These are phyloP conservation scores for Colistium nudipinnis DNA, from an alignment of 2,113 vertebrate genomes.

Conservation along the genomic window DNA sequence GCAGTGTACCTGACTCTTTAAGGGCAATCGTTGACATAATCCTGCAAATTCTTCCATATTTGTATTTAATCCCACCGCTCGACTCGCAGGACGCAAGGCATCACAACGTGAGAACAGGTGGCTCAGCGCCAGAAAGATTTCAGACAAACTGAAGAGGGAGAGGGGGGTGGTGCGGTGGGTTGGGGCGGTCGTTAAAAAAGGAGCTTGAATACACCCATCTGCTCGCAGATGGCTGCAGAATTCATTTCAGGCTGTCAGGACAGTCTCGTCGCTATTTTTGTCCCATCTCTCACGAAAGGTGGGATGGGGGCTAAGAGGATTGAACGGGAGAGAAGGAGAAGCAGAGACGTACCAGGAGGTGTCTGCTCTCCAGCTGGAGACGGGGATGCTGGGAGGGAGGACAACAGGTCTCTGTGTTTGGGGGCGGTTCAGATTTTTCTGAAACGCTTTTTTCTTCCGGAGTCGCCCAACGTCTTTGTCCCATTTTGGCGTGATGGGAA, in stretches of 20 bases:
- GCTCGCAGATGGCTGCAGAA: conserved; percentile 66
- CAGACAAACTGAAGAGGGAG: conserved; percentile 51
- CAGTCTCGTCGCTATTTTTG: conserved; percentile 65
- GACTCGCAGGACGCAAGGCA: conserved; percentile 42
- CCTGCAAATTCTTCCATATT: conserved; percentile 31
- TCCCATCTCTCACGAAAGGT: conserved; percentile 54
- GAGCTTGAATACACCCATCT: conserved; percentile 67
- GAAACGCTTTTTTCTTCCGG: background rate
- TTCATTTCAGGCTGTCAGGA: conserved; percentile 53
- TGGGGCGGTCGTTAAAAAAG: background rate
- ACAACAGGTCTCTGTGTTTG: background rate
- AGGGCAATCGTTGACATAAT: conserved; percentile 31
- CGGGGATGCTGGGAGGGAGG: background rate
- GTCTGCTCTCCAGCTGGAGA: conserved; percentile 46
- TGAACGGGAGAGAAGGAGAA: conserved; percentile 23
- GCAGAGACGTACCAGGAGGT: conserved; percentile 38
- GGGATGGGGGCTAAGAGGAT: conserved; percentile 34
- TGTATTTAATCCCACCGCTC: conserved; percentile 47
- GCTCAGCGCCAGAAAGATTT: conserved; percentile 62
- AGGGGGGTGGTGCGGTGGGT: background rate
- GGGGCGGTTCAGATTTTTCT: background rate
- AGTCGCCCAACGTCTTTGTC: background rate
- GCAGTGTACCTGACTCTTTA: conserved; percentile 10
- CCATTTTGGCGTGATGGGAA: too few species aligned
- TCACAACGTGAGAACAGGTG: conserved; percentile 61